These are phyloP conservation scores for Heteromormyrus szaboi DNA, from an alignment of 2,797 vertebrate genomes.

Conservation along the genomic window DNA sequence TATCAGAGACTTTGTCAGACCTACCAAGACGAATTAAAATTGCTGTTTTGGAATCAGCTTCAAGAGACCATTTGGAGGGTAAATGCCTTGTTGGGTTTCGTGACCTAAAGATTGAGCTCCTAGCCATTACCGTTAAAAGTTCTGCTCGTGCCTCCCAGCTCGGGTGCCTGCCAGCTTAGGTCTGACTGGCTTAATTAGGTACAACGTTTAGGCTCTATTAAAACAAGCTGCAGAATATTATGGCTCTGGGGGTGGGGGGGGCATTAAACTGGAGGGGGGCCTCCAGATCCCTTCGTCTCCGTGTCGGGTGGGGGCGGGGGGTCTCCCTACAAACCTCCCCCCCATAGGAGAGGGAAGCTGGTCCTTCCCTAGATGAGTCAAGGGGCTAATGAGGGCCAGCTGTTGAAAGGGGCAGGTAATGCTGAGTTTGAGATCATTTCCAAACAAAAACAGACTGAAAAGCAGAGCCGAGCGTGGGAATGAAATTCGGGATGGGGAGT, in stretches of 20 bases:
- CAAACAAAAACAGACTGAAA: not conserved
- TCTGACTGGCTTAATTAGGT: slow-evolving; percentile 19
- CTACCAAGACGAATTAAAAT: not conserved
- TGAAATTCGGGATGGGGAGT: not conserved
- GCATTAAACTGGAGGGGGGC: not conserved
- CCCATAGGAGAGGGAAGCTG: slow-evolving; percentile 41
- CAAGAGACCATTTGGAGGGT: not conserved
- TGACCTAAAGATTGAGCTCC: not conserved
- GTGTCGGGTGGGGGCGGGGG: not conserved
- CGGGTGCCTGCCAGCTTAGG: not conserved
- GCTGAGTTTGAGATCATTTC: not conserved
- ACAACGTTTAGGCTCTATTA: slow-evolving; percentile 1
- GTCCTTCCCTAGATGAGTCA: slow-evolving; percentile 39
- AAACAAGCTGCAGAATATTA: slow-evolving; percentile 5
- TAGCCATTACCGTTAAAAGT: not conserved
- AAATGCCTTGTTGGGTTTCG: not conserved
- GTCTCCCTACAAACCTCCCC: not conserved
- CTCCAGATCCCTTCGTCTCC: slow-evolving; percentile 22
- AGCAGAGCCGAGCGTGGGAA: not conserved
- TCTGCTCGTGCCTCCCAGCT: not conserved
- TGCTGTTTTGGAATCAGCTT: not conserved
- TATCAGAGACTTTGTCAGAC: not conserved
- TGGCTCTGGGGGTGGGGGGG: not conserved
- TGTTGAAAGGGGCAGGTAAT: slow-evolving; percentile 28
- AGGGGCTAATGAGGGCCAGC: slow-evolving; percentile 50